phyloP scores from a whole-genome alignment of 2,888 invertebrate species.

The Lysandra bellargus region DNA sequence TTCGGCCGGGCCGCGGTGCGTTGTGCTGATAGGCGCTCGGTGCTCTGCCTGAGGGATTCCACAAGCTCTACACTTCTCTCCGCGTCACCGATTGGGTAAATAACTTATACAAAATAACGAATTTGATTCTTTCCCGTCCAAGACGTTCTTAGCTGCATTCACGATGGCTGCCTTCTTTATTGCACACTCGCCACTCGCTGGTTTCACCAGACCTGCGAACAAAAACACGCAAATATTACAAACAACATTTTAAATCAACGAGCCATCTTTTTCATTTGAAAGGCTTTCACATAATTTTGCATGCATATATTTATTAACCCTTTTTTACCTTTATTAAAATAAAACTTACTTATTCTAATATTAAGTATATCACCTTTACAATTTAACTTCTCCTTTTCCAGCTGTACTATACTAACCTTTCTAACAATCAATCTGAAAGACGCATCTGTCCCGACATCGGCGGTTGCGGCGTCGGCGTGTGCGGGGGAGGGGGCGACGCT shows the following conservation, averaged over 20 bases:
- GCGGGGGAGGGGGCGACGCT: slow-evolving; percentile 77
- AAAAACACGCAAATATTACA: slow-evolving; percentile 34
- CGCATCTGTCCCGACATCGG: slow-evolving; percentile 72
- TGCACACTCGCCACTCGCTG: slow-evolving; percentile 65
- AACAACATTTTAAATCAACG: neutral
- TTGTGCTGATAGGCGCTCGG: slow-evolving; percentile 48
- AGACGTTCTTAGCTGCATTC: slow-evolving; percentile 62
- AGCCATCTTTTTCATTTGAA: too few species aligned
- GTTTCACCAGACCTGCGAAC: slow-evolving; percentile 64
- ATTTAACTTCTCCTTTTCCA: neutral
- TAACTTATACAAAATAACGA: slow-evolving; percentile 65
- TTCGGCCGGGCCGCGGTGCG: slow-evolving; percentile 33
- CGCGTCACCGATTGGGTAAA: slow-evolving; percentile 56
- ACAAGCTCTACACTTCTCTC: slow-evolving; percentile 35
- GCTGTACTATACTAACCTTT: neutral
- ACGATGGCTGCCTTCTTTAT: slow-evolving; percentile 65
- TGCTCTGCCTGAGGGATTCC: slow-evolving; percentile 57
- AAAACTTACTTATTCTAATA: too few species aligned
- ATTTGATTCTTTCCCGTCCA: slow-evolving; percentile 63
- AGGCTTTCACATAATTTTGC: too few species aligned
- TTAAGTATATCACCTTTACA: too few species aligned
- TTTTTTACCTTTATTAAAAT: too few species aligned
- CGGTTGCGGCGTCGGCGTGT: slow-evolving; percentile 76
- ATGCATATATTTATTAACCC: too few species aligned
- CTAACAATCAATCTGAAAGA: slow-evolving; percentile 67